Percentiles rank a stretch among this genome's conserved stretches.
Evolutionary conservation across 2,113 vertebrate genomes (phyloP).

Genomic region (Artemisiospiza belli): DNA sequence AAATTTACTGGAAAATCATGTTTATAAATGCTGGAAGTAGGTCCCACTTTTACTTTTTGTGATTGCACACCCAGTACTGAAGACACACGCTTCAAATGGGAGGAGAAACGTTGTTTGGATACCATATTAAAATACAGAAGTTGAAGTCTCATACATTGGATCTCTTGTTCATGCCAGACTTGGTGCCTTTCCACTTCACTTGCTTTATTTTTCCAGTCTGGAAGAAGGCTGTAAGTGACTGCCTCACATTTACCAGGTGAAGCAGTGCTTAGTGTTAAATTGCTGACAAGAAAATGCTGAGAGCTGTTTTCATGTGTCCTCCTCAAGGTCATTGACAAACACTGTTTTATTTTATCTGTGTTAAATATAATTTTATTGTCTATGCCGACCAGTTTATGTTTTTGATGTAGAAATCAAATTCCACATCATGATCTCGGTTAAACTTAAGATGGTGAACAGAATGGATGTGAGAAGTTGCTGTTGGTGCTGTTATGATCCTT

Average conservation of each 20-base stretch:
- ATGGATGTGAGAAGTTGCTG: neutral
- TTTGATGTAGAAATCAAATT: neutral
- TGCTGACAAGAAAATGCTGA: neutral
- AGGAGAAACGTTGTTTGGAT: neutral
- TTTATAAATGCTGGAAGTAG: neutral
- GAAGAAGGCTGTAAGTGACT: neutral
- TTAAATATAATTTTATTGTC: neutral
- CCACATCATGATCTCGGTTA: accelerated
- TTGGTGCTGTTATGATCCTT: neutral
- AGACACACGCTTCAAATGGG: accelerated
- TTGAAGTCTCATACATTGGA: neutral
- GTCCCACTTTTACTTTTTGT: neutral
- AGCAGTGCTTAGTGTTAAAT: neutral
- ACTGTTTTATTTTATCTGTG: neutral
- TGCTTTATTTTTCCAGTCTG: neutral
- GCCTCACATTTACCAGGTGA: neutral
- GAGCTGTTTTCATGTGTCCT: neutral
- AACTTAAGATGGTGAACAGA: neutral
- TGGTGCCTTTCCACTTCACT: neutral
- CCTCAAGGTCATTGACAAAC: neutral
- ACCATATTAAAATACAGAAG: neutral
- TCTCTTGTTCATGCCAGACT: neutral
- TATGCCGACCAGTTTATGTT: accelerated
- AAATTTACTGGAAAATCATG: neutral
- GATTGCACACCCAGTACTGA: neutral